Evolutionary conservation across 2,888 invertebrate genomes (phyloP).

Genomic region (Athalia circularis): DNA sequence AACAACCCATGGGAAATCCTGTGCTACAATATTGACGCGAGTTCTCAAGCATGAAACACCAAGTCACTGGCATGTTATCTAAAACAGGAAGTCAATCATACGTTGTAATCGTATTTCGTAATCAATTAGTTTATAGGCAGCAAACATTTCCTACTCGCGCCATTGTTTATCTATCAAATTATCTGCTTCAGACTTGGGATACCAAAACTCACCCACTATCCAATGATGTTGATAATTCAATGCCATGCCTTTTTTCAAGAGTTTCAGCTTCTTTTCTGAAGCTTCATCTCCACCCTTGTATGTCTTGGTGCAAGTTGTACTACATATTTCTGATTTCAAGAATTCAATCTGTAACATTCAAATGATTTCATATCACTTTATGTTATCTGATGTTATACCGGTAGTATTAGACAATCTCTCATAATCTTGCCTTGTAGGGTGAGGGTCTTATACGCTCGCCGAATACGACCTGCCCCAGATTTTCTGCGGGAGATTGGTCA

Average conservation of each 20-base stretch:
- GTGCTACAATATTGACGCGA: conserved; percentile 90
- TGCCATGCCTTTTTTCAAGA: conserved; percentile 93
- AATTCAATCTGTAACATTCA: conserved; percentile 80
- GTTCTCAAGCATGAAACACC: conserved; percentile 89
- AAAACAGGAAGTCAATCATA: conserved; percentile 60
- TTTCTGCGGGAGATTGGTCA: conserved; percentile 93
- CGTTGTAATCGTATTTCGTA: not conserved
- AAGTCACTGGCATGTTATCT: conserved; percentile 99
- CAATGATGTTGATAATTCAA: conserved; percentile 99
- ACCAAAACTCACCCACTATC: conserved; percentile 81
- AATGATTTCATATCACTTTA: not conserved
- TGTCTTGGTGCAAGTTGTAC: conserved; percentile 79
- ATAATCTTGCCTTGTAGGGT: conserved; percentile 84
- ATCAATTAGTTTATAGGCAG: not conserved
- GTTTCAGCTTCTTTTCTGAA: conserved; percentile 83
- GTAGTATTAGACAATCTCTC: not conserved
- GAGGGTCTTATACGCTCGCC: conserved; percentile 98
- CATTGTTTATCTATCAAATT: no score
- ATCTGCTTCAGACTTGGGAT: no score
- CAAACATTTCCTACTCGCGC: no score
- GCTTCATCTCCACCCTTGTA: conserved; percentile 83
- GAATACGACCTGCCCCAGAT: conserved; percentile 98
- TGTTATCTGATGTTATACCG: not conserved
- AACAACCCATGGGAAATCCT: conserved; percentile 99
- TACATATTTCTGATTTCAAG: conserved; percentile 82